Percentiles rank a stretch among this genome's conserved stretches.
Evolutionary conservation across 2,797 vertebrate species (phyloP).

Genomic region (Silurus lanzhouensis): DNA sequence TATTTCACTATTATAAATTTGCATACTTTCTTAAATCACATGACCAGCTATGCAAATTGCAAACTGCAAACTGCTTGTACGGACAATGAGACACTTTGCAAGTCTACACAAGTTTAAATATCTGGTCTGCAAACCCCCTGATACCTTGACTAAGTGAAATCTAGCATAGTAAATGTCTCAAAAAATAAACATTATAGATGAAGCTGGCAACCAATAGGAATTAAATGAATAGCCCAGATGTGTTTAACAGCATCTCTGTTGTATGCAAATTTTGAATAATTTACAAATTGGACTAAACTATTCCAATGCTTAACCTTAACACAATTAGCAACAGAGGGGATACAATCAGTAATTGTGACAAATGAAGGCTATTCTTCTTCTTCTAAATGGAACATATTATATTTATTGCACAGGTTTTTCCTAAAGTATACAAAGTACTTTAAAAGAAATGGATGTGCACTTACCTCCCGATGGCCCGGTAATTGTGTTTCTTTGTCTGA

Average conservation of each 20-base stretch:
- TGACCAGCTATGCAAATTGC: background rate
- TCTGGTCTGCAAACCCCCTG: background rate
- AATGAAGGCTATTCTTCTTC: no score
- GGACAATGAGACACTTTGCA: background rate
- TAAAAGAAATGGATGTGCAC: background rate
- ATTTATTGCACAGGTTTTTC: background rate
- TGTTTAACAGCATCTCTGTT: background rate
- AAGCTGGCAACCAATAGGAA: background rate
- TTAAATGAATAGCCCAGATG: background rate
- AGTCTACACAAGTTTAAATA: background rate
- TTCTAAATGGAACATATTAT: background rate
- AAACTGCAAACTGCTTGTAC: background rate
- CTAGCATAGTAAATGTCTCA: background rate
- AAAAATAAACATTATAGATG: background rate
- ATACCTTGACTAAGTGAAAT: background rate
- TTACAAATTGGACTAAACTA: background rate
- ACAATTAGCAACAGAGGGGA: background rate
- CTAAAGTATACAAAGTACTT: background rate
- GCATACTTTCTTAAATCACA: background rate
- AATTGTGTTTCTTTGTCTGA: conserved; percentile 59
- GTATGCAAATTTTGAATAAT: background rate
- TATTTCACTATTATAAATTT: background rate
- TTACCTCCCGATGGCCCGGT: conserved; percentile 71
- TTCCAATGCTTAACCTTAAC: background rate
- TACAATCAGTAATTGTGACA: background rate